Evolutionary conservation across 2,113 vertebrate genomes (phyloP), one percentile per base, ranked within the genome.

Genomic region (Sapajus apella): DNA sequence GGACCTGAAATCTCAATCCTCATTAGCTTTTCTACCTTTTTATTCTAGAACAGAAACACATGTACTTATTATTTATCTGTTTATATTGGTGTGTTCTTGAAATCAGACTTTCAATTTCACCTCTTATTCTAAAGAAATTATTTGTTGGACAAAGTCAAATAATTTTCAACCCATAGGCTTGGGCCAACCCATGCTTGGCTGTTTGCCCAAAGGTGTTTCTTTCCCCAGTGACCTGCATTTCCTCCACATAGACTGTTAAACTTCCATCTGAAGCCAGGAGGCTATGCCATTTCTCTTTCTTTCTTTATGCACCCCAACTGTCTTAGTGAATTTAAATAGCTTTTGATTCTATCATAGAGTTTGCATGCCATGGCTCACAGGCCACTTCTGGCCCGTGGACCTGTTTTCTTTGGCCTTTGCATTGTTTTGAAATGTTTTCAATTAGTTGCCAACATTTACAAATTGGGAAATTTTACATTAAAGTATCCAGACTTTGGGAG

Each of bases 391-490:
- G 91, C 93, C 83, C 1, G 0, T 18, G 86, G 64, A 87, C 83
- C 72, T 87, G 80, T 93, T 95, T 97, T 93, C 50, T 40, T 97
- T 95, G 96, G 97, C 95, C 32, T 89, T 40, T 17, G 13, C 2
- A 18, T 52, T 94, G 75, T 95, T 97, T 93, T 86, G 68, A 94
- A 73, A 93, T 90, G 87, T 84, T 91, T 90, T 94, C 80, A 95
- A 95, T 97, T 97, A 80, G 75, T 93, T 76, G 87, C 80, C 93
- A 96, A 90, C 68, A 94, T 95, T 96, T 87, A 96, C 90, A 84
- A 72, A 95, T 87, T 76, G 83, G 87, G 95, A 96, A 68, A 91
- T 90, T 93, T 95, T 40, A 77, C 58, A 70, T 88, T 79, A 83
- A 94, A 94, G 66, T 32, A 45, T 58, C n/a, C 45, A 88, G 91